Evolutionary conservation across 2,888 invertebrate species (phyloP).

Genomic region (Drosophila mimetica): DNA sequence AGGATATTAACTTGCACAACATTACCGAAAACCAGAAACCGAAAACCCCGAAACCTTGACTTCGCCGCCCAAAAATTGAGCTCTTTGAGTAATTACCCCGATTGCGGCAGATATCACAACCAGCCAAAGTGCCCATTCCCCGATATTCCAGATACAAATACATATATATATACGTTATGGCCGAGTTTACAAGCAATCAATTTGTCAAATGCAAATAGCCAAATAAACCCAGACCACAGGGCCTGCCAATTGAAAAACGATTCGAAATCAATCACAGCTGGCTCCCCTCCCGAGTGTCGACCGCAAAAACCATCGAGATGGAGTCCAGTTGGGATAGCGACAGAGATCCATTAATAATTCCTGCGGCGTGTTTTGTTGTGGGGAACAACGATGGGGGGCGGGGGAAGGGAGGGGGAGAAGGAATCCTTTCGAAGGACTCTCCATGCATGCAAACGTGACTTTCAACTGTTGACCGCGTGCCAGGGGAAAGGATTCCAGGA

Average conservation of each 20-base stretch:
- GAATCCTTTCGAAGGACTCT: constrained; percentile 25
- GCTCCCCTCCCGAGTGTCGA: constrained; percentile 30
- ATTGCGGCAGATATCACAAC: constrained; percentile 16
- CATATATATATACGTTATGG: constrained; percentile 47
- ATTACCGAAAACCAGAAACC: constrained; percentile 27
- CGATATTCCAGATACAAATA: too few relatives aligned
- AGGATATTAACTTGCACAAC: constrained; percentile 78
- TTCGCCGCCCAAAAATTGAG: constrained; percentile 29
- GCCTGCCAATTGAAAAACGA: constrained; percentile 77
- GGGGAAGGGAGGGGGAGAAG: constrained; percentile 17
- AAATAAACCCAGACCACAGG: constrained; percentile 66
- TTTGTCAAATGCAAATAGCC: constrained; percentile 79
- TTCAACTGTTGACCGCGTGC: constrained; percentile 72
- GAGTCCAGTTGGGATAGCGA: constrained; percentile 38
- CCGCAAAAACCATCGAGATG: constrained; percentile 44
- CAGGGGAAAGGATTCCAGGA: constrained; percentile 17
- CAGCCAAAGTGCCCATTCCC: background rate
- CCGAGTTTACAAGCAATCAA: constrained; percentile 77
- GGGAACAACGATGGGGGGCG: background rate
- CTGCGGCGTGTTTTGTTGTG: constrained; percentile 74
- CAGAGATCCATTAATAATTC: constrained; percentile 76
- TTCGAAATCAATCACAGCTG: constrained; percentile 79
- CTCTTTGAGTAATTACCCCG: constrained; percentile 74
- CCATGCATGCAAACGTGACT: constrained; percentile 74
- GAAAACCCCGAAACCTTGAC: constrained; percentile 14